Conservation (phyloP, 1,140 invertebrate species). For the Bombus confusus region DNA sequence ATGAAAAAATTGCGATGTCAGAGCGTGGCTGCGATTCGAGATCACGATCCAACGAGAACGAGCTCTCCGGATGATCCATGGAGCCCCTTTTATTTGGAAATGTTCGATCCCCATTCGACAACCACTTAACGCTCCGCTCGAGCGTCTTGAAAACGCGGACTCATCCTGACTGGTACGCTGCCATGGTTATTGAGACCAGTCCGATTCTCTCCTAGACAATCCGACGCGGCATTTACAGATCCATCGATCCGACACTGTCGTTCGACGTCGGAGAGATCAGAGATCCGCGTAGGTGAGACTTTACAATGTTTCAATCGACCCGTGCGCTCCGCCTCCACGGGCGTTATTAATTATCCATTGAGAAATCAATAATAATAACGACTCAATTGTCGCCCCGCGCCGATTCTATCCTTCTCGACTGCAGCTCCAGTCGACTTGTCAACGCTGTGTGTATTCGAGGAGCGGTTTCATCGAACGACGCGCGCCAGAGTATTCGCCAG, state of each 20-base stretch:
- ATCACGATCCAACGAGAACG: constrained; percentile 27
- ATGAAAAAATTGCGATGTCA: neutral
- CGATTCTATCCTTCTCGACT: neutral
- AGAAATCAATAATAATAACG: constrained; percentile 46
- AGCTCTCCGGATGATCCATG: constrained; percentile 6
- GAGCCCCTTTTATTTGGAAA: constrained; percentile 53
- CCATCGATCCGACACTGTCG: constrained; percentile 68
- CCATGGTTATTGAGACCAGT: constrained; percentile 58
- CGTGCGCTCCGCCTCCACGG: neutral
- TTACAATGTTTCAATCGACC: constrained; percentile 64
- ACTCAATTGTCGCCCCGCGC: constrained; percentile 31
- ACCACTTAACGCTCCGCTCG: constrained; percentile 49
- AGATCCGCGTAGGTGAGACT: constrained; percentile 49
- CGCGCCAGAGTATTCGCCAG: neutral
- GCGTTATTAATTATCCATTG: constrained; percentile 66
- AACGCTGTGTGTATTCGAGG: neutral
- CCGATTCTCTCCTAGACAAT: constrained; percentile 64
- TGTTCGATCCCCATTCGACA: constrained; percentile 58
- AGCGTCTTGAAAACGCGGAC: constrained; percentile 60
- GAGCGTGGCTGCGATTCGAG: neutral
- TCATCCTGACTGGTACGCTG: constrained; percentile 65
- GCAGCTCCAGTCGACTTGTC: constrained; percentile 5
- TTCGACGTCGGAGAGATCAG: constrained; percentile 44
- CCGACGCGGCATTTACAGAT: constrained; percentile 68
- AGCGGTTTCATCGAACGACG: constrained; percentile 5